Percentiles rank a stretch among this genome's conserved stretches.
phyloP scores from a whole-genome alignment of 2,888 invertebrate genomes.

The Drosophila heteroneura region DNA sequence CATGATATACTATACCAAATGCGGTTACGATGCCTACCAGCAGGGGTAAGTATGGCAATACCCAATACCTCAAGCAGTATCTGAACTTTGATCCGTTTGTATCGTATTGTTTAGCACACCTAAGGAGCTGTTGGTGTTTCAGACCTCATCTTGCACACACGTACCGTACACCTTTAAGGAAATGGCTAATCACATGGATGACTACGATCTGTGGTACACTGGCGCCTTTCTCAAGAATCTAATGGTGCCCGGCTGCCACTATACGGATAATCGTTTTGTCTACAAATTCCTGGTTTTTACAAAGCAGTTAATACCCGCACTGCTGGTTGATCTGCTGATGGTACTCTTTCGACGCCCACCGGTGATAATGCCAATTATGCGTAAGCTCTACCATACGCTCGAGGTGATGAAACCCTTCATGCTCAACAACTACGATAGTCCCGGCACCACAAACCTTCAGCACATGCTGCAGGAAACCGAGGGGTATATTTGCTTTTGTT shows the following conservation, averaged over 20 bases:
- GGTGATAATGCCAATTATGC: constrained; percentile 62
- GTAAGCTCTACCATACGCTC: constrained; percentile 58
- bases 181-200: constrained; percentile 58
- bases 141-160: constrained; percentile 63
- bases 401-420: constrained; percentile 76
- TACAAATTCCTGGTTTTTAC: constrained; percentile 63
- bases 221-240: constrained; percentile 63
- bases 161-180: constrained; percentile 55
- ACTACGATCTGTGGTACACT: constrained; percentile 45
- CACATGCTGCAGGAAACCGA: constrained; percentile 22
- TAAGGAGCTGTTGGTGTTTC: constrained; percentile 56
- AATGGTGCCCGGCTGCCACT: constrained; percentile 61
- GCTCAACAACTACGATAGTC: constrained; percentile 67
- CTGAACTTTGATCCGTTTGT: not conserved
- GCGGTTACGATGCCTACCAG: constrained; percentile 41
- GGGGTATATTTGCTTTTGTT: constrained; percentile 49
- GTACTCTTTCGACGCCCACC: constrained; percentile 62
- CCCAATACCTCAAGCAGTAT: too few species aligned
- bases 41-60: constrained; percentile 45
- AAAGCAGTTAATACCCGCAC: constrained; percentile 73
- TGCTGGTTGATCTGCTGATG: constrained; percentile 64
- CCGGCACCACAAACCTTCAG: constrained; percentile 58
- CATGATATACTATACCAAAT: constrained; percentile 61
- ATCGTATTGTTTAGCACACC: constrained; percentile 40
- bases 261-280: constrained; percentile 55